A percentile compares a stretch with the other conserved stretches of the same genome.
Conservation (phyloP, 2,113 vertebrate genomes). For the Lepisosteus osseus region DNA sequence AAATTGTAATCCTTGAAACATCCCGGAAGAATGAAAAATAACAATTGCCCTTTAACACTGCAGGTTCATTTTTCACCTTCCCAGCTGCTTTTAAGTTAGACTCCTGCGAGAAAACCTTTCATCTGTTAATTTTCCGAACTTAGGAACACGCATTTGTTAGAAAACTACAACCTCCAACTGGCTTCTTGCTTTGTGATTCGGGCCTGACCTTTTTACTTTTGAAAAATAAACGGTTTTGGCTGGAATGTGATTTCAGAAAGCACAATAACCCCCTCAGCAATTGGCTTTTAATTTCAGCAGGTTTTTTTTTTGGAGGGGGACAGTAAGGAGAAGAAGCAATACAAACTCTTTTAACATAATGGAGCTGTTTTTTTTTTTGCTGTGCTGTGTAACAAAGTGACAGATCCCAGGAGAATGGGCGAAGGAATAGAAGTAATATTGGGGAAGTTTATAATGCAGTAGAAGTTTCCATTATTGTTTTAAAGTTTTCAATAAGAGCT, state of each 20-base stretch:
- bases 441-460: conserved; percentile 57
- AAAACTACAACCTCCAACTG: neutral
- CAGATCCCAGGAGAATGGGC: conserved; percentile 55
- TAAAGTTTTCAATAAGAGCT: conserved; percentile 66
- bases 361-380: conserved; percentile 39
- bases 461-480: conserved; percentile 66
- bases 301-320: conserved; percentile 26
- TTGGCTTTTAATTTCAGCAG: conserved; percentile 56
- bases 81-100: too few species aligned
- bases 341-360: conserved; percentile 61
- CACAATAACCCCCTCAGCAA: conserved; percentile 37
- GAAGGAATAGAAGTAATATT: conserved; percentile 57
- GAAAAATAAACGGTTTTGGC: conserved; percentile 19
- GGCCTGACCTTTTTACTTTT: neutral
- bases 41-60: too few species aligned
- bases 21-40: too few species aligned
- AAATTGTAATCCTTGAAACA: too few species aligned
- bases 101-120: neutral
- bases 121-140: neutral
- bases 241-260: conserved; percentile 30
- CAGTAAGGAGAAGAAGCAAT: conserved; percentile 45
- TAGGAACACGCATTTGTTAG: neutral
- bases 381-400: conserved; percentile 52
- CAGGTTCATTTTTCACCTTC: too few species aligned
- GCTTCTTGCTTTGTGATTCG: conserved; percentile 5